Conservation (phyloP, 2,888 invertebrate genomes). For the Digitonthophagus gazella region DNA sequence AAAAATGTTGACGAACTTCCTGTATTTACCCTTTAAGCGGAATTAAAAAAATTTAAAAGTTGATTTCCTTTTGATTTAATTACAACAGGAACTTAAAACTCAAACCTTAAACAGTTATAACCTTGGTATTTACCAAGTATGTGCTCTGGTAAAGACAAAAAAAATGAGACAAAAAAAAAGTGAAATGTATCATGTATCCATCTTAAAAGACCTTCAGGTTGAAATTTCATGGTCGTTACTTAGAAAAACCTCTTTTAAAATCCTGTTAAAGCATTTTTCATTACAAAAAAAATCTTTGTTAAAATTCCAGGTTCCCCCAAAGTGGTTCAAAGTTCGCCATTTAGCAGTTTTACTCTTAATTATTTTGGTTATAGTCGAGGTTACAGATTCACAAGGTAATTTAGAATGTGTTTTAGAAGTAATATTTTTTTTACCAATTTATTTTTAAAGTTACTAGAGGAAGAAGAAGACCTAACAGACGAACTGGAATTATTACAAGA, state of each 20-base stretch:
- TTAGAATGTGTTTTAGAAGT: neutral
- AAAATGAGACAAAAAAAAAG: neutral
- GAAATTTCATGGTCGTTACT: neutral
- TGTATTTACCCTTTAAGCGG: too few relatives aligned
- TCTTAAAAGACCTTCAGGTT: neutral
- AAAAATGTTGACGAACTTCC: too few relatives aligned
- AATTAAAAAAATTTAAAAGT: too few relatives aligned
- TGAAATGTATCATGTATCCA: neutral
- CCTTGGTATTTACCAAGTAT: neutral
- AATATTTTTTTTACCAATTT: neutral
- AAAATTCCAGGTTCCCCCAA: constrained; percentile 39
- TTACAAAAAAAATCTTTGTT: constrained; percentile 29
- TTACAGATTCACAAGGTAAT: constrained; percentile 35
- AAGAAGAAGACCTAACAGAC: constrained; percentile 62
- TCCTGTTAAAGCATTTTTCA: too few relatives aligned
- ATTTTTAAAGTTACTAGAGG: constrained; percentile 39
- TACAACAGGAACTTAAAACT: neutral
- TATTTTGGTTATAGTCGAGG: constrained; percentile 45
- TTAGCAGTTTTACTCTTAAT: constrained; percentile 41
- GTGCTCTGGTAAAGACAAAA: neutral
- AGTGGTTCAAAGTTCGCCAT: constrained; percentile 37
- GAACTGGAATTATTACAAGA: constrained; percentile 56
- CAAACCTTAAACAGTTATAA: neutral
- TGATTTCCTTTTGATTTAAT: too few relatives aligned
- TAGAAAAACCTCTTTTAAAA: constrained; percentile 16